A percentile compares a stretch with the other conserved stretches of the same genome.
Evolutionary conservation across 2,888 invertebrate species (phyloP).

Genomic region (Pollenia labialis): DNA sequence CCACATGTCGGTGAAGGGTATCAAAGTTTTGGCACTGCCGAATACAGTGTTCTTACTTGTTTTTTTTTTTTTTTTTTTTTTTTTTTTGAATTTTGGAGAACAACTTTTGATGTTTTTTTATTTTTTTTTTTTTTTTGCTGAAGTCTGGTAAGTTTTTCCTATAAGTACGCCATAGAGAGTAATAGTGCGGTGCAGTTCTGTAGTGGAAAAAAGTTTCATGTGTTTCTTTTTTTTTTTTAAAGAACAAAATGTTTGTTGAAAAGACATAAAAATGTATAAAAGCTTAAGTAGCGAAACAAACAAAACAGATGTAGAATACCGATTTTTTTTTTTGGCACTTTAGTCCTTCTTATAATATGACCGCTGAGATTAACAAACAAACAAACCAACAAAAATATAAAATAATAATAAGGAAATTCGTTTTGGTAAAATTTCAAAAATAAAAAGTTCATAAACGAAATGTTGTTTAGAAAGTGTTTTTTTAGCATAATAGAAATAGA

Average conservation of each 20-base stretch:
- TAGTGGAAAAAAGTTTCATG: slow-evolving; percentile 32
- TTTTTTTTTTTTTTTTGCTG: slow-evolving; percentile 14
- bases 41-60: too few species aligned
- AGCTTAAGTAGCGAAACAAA: slow-evolving; percentile 58
- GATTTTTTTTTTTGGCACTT: slow-evolving; percentile 52
- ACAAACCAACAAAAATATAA: slow-evolving; percentile 32
- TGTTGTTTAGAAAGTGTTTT: neutral
- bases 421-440: neutral
- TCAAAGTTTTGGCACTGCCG: too few species aligned
- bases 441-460: neutral
- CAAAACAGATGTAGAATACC: slow-evolving; percentile 65
- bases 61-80: slow-evolving; percentile 22
- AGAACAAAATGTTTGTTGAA: neutral
- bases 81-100: slow-evolving; percentile 22
- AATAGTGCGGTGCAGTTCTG: slow-evolving; percentile 64
- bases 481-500: too few species aligned
- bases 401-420: slow-evolving; percentile 40
- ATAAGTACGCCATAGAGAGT: slow-evolving; percentile 70
- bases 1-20: too few species aligned
- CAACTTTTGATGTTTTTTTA: slow-evolving; percentile 62
- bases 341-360: slow-evolving; percentile 54
- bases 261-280: slow-evolving; percentile 16
- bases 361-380: slow-evolving; percentile 62
- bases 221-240: neutral
- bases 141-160: slow-evolving; percentile 70